Evolutionary conservation across 2,113 vertebrate genomes (phyloP), one percentile per base, ranked within the genome.

Genomic region (Grallaria varia): DNA sequence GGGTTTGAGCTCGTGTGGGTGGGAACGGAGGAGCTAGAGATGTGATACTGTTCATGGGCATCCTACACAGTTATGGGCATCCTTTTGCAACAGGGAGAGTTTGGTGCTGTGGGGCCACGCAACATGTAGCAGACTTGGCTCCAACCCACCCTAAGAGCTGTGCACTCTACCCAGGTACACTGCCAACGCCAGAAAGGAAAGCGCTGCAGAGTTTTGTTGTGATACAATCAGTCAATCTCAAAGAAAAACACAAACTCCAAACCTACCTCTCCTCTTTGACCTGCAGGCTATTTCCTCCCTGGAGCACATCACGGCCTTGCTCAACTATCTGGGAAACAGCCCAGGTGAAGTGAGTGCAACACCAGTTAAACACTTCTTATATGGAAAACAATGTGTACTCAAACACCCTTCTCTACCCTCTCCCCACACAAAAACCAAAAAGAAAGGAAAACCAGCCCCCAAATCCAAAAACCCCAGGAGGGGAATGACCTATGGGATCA

Each of bases 371-470:
- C 8, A 9, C 1, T 33, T 52, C 40, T 23, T 52, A 55, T 1
- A 60, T 7, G 7, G 50, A 64, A 80, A 87, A 37, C 24, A n/a
- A 33, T 28, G 17, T 63, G 21, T 19, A 53, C 1, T n/a, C 37
- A 78, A 72, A 94, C 18, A 60, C 6, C 16, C 12, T 72, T 55
- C 27, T 45, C 31, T 12, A 6, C 12, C 1, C 7, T 28, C 64
- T 80, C 23, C 58, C 37, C 31, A 24, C 4, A 18, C 0, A 0
- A 47, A 47, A 93, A 60, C 8, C 4, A 16, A 52, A 92, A 24
- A 3, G 5, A 8, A 82, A 63, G 37, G 14, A 77, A 92, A 92
- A 68, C 4, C 49, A 80, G 24, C 12, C 13, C 56, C 44, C 24
- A 45, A 71, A 89, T 24, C 37, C 25, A 62, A 82, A 40, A 81